Evolutionary conservation across 2,113 vertebrate genomes (phyloP).

Genomic region (Pygoscelis antarcticus): DNA sequence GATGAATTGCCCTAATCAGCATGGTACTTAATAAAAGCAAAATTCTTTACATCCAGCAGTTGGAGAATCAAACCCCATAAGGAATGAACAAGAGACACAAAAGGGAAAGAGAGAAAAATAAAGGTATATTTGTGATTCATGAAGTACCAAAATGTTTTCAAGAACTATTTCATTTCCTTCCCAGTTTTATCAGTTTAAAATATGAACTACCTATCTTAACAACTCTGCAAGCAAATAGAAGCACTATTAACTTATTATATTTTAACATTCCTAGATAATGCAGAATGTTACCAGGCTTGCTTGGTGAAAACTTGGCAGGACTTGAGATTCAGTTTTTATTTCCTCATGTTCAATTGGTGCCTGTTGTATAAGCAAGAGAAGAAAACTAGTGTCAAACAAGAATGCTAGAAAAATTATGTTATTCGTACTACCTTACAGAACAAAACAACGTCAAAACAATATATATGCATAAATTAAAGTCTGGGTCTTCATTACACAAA

Average conservation of each 20-base stretch:
- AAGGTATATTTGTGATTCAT: neutral
- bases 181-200: slow-evolving; percentile 48
- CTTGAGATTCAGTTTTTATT: slow-evolving; percentile 13
- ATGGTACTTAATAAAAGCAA: neutral
- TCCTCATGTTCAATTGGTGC: neutral
- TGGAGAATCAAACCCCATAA: neutral
- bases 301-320: slow-evolving; percentile 7
- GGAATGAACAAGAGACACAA: neutral
- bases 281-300: slow-evolving; percentile 39
- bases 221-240: slow-evolving; percentile 48
- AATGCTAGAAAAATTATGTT: neutral
- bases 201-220: slow-evolving; percentile 45
- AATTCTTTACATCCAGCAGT: neutral
- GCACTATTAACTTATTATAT: slow-evolving; percentile 39
- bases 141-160: slow-evolving; percentile 15
- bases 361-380: neutral
- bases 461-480: neutral
- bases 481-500: neutral
- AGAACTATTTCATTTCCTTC: slow-evolving; percentile 12
- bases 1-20: neutral
- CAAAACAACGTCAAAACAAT: neutral
- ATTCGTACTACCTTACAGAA: neutral
- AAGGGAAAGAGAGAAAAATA: neutral
- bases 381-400: neutral
- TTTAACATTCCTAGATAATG: slow-evolving; percentile 58